Percentiles rank a stretch among this genome's conserved stretches.
These are phyloP conservation scores for Pterobdella sp. DNA, from an alignment of 2,888 invertebrate genomes.

Conservation along the genomic window DNA sequence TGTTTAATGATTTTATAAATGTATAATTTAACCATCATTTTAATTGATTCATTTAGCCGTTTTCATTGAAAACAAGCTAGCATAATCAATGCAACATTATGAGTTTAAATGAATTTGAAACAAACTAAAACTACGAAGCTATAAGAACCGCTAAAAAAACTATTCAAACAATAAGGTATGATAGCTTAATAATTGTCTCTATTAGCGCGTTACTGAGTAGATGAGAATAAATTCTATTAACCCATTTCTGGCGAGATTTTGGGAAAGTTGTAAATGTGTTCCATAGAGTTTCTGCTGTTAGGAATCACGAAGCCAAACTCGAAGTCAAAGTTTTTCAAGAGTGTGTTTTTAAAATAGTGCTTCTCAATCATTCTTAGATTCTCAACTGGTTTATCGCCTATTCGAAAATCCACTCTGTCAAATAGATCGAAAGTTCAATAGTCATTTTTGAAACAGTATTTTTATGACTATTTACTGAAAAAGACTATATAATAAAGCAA, in stretches of 20 bases:
- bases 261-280: constrained; percentile 98
- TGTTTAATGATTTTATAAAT: background rate
- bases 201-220: no score
- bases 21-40: background rate
- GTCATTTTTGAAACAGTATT: no score
- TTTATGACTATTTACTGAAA: no score
- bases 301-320: constrained; percentile 99
- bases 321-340: constrained; percentile 95
- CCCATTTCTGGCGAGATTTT: constrained; percentile 74
- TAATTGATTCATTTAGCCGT: background rate
- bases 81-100: background rate
- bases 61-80: background rate
- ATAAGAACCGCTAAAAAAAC: no score
- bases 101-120: background rate
- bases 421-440: no score
- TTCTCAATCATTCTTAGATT: constrained; percentile 97
- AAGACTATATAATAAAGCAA: no score
- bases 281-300: constrained; percentile 90
- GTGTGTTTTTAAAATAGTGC: constrained; percentile 84
- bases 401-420: constrained; percentile 85
- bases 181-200: no score
- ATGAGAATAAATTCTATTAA: constrained; percentile 54
- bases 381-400: constrained; percentile 78
- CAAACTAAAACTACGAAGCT: background rate
- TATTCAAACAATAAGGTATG: no score